Evolutionary conservation across 2,113 vertebrate genomes (phyloP).

Genomic region (Callionymus lyra): DNA sequence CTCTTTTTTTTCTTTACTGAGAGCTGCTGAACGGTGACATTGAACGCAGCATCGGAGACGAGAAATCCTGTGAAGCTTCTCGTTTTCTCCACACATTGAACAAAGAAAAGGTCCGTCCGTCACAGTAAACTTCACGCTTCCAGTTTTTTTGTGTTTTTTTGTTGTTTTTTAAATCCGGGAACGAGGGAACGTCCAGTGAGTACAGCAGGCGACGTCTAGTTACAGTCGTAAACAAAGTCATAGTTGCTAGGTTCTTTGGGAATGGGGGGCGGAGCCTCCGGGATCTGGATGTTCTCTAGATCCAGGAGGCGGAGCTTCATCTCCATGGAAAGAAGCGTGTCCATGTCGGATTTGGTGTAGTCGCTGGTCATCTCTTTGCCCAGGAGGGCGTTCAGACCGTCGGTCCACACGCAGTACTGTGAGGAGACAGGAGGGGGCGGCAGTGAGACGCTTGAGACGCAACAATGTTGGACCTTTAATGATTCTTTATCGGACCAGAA

Average conservation of each 20-base stretch:
- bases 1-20: too few species aligned
- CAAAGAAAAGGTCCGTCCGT: too few species aligned
- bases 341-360: slow-evolving; percentile 87
- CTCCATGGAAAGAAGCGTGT: slow-evolving; percentile 97
- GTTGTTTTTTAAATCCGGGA: slow-evolving; percentile 66
- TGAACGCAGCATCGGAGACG: too few species aligned
- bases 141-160: too few species aligned
- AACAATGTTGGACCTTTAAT: too few species aligned
- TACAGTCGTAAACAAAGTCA: slow-evolving; percentile 99
- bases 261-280: slow-evolving; percentile 92
- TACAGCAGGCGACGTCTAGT: slow-evolving; percentile 70
- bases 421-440: not conserved
- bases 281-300: slow-evolving; percentile 98
- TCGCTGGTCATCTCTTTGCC: slow-evolving; percentile 98
- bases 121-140: too few species aligned
- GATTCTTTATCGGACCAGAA: too few species aligned
- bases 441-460: not conserved
- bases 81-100: too few species aligned
- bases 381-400: slow-evolving; percentile 91
- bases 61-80: too few species aligned
- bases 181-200: slow-evolving; percentile 59
- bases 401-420: slow-evolving; percentile 97
- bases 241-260: slow-evolving; percentile 99
- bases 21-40: too few species aligned
- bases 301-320: slow-evolving; percentile 98